Base-by-base conservation (phyloP, 2,113 vertebrate species). In the Leptobrachium leishanense region DNA sequence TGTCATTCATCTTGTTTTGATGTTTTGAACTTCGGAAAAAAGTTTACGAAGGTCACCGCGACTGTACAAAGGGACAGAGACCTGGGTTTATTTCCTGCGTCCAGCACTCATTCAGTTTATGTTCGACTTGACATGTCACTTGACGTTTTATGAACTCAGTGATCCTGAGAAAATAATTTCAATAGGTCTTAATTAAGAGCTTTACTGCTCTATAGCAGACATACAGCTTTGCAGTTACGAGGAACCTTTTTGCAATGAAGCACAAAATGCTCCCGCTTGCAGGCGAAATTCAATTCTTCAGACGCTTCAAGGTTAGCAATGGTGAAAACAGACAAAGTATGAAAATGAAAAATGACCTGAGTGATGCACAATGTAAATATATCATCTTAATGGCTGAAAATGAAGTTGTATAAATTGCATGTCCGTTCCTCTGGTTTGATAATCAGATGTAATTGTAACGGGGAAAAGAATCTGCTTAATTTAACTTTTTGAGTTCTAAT, bases 131-230 rank as follows among this genome's bases (percentile, higher is more conserved):
- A 72, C 78, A 20, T 74, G 53, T 81, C 72, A 74, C 63, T 74
- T 67, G 40, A 68, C 9, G 72, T 74, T 74, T 74, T 81, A 68
- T 68, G 65, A 74, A 81, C 57, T 69, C 78, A 50, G 11, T 81
- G 72, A 81, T 74, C 71, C 72, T 31, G 12, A 74, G 43, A 81
- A 81, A 81, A 81, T 81, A 66, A 81, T 74, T 81, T 62, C 78
- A 81, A 74, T 74, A 74, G 65, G 53, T 81, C 78, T 68, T 81
- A 74, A 81, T 81, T 81, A 81, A 68, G 42, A 54, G 78, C 72
- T 81, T 81, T 74, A 62, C 78, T 81, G 78, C 78, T 74, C 73
- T 50, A 74, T 11, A 74, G 72, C 78, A 74, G 65, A 74, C 72
- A 67, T 68, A 74, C 46, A 74, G 65, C 78, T 74, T 62, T 68